Conservation (phyloP, 23 tunicate species). For the Diplosoma virens region DNA sequence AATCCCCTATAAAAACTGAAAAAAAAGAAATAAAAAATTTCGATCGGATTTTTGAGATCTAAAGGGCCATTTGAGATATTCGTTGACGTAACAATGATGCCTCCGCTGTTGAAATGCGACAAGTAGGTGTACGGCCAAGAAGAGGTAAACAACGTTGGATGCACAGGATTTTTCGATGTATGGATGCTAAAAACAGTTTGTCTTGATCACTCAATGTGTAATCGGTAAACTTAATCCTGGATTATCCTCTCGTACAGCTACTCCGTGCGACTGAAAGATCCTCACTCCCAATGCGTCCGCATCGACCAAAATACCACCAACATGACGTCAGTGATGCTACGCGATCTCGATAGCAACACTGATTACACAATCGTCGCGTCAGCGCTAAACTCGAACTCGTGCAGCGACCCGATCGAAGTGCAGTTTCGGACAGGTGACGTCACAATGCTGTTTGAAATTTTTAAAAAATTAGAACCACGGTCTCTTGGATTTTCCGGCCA, state of each 20-base stretch:
- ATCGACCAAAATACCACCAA: not conserved
- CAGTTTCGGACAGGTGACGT: constrained; percentile 46
- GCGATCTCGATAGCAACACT: constrained; percentile 54
- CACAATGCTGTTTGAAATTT: too few species aligned
- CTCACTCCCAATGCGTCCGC: constrained; percentile 29
- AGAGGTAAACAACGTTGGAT: too few species aligned
- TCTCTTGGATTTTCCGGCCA: too few species aligned
- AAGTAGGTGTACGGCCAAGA: too few species aligned
- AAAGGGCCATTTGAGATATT: too few species aligned
- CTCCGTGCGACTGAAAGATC: not conserved
- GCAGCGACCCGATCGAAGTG: constrained; percentile 55
- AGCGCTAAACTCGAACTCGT: constrained; percentile 46
- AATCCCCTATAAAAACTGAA: too few species aligned
- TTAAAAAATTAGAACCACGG: too few species aligned
- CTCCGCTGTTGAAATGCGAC: too few species aligned
- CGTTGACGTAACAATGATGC: too few species aligned
- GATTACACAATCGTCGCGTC: constrained; percentile 34
- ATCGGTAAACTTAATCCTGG: not conserved
- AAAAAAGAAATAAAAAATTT: too few species aligned
- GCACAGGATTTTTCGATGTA: not conserved
- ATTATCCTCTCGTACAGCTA: constrained; percentile 17
- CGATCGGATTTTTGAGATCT: too few species aligned
- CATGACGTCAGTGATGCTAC: constrained; percentile 21
- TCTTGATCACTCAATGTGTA: too few species aligned
- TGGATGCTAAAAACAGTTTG: not conserved